Evolutionary conservation across 2,888 invertebrate genomes (phyloP).

Genomic region (Ochropacha duplaris): DNA sequence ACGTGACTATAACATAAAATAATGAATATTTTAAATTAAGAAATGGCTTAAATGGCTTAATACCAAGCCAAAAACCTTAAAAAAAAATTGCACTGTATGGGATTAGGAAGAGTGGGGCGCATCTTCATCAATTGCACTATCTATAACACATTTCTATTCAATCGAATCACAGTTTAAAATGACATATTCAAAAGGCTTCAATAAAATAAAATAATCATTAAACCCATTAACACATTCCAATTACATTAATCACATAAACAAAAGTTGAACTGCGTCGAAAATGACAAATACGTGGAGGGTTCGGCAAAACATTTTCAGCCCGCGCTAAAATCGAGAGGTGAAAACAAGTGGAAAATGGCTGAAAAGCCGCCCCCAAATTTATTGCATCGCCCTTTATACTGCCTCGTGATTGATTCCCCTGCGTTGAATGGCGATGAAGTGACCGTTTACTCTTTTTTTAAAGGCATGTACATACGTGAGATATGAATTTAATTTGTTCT

Average conservation of each 20-base stretch:
- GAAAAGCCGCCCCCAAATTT: slow-evolving; percentile 53
- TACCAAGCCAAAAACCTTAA: too few relatives aligned
- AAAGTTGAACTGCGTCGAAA: slow-evolving; percentile 30
- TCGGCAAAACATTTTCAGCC: slow-evolving; percentile 19
- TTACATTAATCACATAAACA: slow-evolving; percentile 31
- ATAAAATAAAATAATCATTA: background rate
- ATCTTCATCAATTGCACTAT: too few relatives aligned
- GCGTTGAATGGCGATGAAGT: slow-evolving; percentile 2
- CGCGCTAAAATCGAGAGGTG: slow-evolving; percentile 47
- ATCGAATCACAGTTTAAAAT: background rate
- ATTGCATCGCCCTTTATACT: slow-evolving; percentile 55
- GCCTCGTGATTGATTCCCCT: slow-evolving; percentile 59
- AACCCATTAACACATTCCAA: slow-evolving; percentile 22
- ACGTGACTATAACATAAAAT: too few relatives aligned
- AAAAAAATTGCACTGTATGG: too few relatives aligned
- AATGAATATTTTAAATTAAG: too few relatives aligned
- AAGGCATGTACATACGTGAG: background rate
- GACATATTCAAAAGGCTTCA: background rate
- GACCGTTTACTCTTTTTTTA: slow-evolving; percentile 2
- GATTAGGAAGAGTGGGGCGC: too few relatives aligned
- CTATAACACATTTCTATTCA: background rate
- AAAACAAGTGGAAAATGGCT: slow-evolving; percentile 72
- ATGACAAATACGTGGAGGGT: slow-evolving; percentile 48
- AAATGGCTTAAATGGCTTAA: too few relatives aligned
- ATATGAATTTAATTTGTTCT: background rate